Base-by-base conservation (phyloP, 2,888 invertebrate species). In the Macrophya alboannulata region DNA sequence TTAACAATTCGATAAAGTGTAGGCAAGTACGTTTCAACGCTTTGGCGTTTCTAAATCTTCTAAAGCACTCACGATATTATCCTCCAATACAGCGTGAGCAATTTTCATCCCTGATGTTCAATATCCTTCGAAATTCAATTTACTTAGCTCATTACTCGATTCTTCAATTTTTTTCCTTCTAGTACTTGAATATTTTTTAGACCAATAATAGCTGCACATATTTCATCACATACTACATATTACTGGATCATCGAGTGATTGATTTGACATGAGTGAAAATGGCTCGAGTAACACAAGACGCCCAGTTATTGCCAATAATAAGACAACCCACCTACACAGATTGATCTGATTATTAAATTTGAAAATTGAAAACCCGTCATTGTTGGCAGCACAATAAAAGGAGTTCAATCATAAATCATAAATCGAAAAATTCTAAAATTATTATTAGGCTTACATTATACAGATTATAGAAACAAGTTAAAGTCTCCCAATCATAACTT, bases 11-110 rank as follows among this genome's bases (percentile, higher is more conserved):
- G 15, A 48, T 48, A 25, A 10, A 45, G 45, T 45, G 43, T 72
- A 72, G n/a, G n/a, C n/a, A 21, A 59, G 21, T 59, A 62, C 12
- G 31, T 81, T 9, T 62, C 5, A 37, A 43, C 62, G 40, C 62
- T 51, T 81, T 15, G 12, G 12, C 21, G 15, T 12, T 62, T 62
- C 62, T 40, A 43, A 25, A 51, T 43, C 43, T 59, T 21, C 17
- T 81, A 15, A 21, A 81, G 62, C 40, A 81, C 62, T 81, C 81
- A 62, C 59, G 40, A 48, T 48, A 76, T 25, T 51, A 76, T 76
- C 9, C 25, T 43, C 8, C 1, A n/a, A 37, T 81, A 81, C 1
- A 12, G 10, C 62, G 59, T 81, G 81, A 59, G 59, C 77, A 37
- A 55, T 55, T 48, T 51, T 17, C 31, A 51, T 31, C 81, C 62